Evolutionary conservation across 1,140 invertebrate genomes (phyloP), one percentile per base, ranked within the genome.

Genomic region (Leptinotarsa defecta): DNA sequence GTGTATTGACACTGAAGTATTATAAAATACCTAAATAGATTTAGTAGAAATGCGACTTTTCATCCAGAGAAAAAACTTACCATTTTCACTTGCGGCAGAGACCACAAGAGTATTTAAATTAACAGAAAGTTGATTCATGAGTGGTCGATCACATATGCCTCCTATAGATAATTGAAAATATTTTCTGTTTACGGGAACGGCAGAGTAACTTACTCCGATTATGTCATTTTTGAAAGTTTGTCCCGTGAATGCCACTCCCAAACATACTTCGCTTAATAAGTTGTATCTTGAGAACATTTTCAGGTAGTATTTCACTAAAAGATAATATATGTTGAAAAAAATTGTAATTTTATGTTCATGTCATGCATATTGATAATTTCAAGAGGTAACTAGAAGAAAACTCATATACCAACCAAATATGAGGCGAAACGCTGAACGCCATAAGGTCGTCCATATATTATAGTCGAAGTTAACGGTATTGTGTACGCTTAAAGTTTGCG

Each of bases 271-370:
- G 73, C 61, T 81, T 77, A 73, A 81, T 79, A 69, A 65, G 76
- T 79, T 79, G 68, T n/a, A 84, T 78, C 82, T 75, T 81, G 74
- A 80, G 83, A 74, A 83, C 78, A 81, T 83, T 81, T 76, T 73
- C 24, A 71, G n/a, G n/a, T 70, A 70, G 77, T 64, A 78, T 74
- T 76, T 64, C 78, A 75, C 27, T 74, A 49, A 76, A 78, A 80
- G 8, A 43, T 43, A 11, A 43, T 43, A 43, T 43, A 43, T 43
- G 34, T 43, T 43, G 34, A 43, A 43, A 43, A 34, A 43, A 11
- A 27, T 43, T 11, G 6, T 34, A 43, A 43, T 43, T 43, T 43
- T 43, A 1, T 34, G 1, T 8, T 34, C 8, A 11, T 11, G 11
- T 11, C 34, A 43, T 43, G 8, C 34, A 43, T 43, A 43, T 43